phyloP scores from a whole-genome alignment of 2,888 invertebrate species.

The Homarus gammarus region DNA sequence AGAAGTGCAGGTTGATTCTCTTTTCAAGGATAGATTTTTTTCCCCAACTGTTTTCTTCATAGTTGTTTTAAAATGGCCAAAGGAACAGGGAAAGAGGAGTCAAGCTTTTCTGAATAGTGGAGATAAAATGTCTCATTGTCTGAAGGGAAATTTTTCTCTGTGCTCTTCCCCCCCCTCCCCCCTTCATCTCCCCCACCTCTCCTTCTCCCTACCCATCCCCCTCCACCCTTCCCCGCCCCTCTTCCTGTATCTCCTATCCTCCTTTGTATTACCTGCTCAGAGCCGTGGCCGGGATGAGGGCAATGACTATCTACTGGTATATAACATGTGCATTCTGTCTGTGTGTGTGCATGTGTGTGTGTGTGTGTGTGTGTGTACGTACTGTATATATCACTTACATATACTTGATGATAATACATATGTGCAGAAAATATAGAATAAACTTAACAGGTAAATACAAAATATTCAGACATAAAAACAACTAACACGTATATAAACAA shows the following conservation, averaged over 20 bases:
- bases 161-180: not conserved
- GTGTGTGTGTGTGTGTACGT: not conserved
- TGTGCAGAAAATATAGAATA: no score
- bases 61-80: slow-evolving; percentile 9
- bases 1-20: slow-evolving; percentile 33
- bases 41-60: not conserved
- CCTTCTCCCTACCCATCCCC: slow-evolving; percentile 3
- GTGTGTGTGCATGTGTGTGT: slow-evolving; percentile 1
- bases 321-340: not conserved
- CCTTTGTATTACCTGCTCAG: not conserved
- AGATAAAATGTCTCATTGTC: slow-evolving; percentile 37
- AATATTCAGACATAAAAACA: no score
- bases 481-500: no score
- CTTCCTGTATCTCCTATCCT: not conserved
- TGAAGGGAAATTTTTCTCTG: slow-evolving; percentile 14
- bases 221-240: not conserved
- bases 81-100: slow-evolving; percentile 28
- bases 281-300: not conserved
- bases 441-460: no score
- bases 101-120: slow-evolving; percentile 31
- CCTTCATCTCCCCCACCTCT: not conserved
- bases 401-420: no score
- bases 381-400: no score
- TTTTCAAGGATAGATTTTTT: slow-evolving; percentile 17
- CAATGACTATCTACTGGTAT: not conserved